Percentiles rank a stretch among this genome's conserved stretches.
These are phyloP conservation scores for Ricordea florida DNA, from an alignment of 92 coral and sea anemone species.

Conservation along the genomic window DNA sequence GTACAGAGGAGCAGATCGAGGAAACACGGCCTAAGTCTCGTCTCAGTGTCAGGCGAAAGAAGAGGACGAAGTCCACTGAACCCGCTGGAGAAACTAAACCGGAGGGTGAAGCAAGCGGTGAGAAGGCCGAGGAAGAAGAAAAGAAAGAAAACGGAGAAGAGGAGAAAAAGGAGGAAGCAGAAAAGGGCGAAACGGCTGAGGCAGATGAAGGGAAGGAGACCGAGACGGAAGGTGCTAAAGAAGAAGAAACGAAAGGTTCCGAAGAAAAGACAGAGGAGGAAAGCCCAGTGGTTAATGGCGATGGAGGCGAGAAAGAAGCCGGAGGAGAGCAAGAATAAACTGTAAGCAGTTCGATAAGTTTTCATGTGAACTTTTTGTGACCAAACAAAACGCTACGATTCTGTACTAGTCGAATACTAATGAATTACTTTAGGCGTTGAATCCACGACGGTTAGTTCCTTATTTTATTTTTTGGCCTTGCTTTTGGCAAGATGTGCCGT, in stretches of 20 bases:
- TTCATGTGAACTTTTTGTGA: constrained; percentile 38
- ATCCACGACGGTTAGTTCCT: constrained; percentile 24
- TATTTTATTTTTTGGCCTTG: constrained; percentile 43
- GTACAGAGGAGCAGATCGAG: constrained; percentile 86
- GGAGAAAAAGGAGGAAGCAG: constrained; percentile 39
- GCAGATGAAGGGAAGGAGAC: constrained; percentile 39
- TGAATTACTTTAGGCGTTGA: constrained; percentile 52
- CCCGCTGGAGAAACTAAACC: constrained; percentile 63
- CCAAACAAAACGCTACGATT: constrained; percentile 64
- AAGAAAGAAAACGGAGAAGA: constrained; percentile 43
- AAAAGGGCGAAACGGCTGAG: constrained; percentile 54
- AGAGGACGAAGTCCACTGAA: constrained; percentile 64
- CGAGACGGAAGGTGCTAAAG: constrained; percentile 49
- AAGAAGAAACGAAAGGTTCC: constrained; percentile 68
- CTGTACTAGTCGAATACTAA: constrained; percentile 56
- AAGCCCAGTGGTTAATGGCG: no score
- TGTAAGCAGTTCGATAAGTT: constrained; percentile 33
- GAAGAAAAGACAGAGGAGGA: constrained; percentile 74
- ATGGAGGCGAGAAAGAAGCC: constrained; percentile 30
- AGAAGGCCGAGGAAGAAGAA: constrained; percentile 43
- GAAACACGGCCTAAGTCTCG: constrained; percentile 88
- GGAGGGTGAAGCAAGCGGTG: constrained; percentile 52
- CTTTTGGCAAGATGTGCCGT: constrained; percentile 24
- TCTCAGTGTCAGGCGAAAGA: constrained; percentile 82
- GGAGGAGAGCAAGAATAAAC: constrained; percentile 26